These are phyloP conservation scores for Planococcus citri DNA, from an alignment of 1,140 invertebrate species.

Conservation along the genomic window DNA sequence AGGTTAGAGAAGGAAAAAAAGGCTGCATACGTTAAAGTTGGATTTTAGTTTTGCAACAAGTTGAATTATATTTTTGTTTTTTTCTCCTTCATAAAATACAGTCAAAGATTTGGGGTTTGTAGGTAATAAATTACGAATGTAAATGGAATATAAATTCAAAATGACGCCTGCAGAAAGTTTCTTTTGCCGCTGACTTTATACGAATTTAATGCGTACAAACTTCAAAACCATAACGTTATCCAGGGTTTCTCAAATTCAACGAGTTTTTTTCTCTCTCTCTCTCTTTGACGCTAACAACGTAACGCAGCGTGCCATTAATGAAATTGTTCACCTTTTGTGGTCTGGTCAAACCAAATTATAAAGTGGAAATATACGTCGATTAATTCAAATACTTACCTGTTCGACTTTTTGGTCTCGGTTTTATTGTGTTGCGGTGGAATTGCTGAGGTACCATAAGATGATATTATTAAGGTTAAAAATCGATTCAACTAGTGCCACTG, in stretches of 20 bases:
- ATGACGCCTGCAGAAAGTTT: neutral
- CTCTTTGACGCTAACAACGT: no score
- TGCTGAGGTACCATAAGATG: neutral
- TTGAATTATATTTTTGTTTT: slow-evolving; percentile 8
- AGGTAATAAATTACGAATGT: slow-evolving; percentile 3
- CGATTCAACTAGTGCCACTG: neutral
- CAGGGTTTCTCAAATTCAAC: neutral
- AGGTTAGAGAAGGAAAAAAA: no score
- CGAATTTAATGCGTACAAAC: neutral
- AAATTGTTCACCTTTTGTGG: no score
- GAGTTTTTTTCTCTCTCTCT: neutral
- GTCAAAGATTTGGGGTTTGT: slow-evolving; percentile 6
- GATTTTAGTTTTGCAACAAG: neutral
- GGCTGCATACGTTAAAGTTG: neutral
- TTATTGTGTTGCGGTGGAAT: neutral
- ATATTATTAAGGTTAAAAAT: neutral
- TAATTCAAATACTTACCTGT: no score
- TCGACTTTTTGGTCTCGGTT: no score
- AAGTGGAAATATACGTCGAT: no score
- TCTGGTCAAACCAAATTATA: no score
- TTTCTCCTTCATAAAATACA: slow-evolving; percentile 7
- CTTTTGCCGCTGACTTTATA: slow-evolving; percentile 2
- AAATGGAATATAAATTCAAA: slow-evolving; percentile 8
- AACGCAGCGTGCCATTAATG: no score
- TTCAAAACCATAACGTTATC: neutral